Evolutionary conservation across 1,140 invertebrate genomes (phyloP).

Genomic region (Achroia grisella): DNA sequence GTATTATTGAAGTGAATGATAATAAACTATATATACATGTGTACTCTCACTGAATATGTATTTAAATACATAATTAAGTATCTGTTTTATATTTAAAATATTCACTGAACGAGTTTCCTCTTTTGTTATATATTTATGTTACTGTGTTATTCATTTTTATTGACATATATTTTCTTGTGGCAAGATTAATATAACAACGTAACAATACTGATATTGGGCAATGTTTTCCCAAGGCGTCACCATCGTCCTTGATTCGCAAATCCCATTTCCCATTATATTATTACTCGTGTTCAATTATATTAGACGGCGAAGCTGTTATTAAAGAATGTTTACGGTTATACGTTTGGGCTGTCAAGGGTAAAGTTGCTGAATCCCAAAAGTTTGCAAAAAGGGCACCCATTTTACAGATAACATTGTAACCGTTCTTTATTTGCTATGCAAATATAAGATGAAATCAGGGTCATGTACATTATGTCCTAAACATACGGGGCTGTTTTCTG

Average conservation of each 20-base stretch:
- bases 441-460: slow-evolving; percentile 9
- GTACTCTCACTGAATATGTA: too few relatives aligned
- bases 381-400: slow-evolving; percentile 22
- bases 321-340: slow-evolving; percentile 18
- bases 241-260: not conserved
- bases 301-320: slow-evolving; percentile 13
- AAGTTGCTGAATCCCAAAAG: slow-evolving; percentile 15
- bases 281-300: slow-evolving; percentile 20
- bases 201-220: too few relatives aligned
- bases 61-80: too few relatives aligned
- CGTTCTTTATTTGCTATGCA: slow-evolving; percentile 25
- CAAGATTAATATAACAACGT: too few relatives aligned
- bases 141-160: too few relatives aligned
- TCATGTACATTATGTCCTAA: not conserved
- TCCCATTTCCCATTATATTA: not conserved
- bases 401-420: slow-evolving; percentile 7
- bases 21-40: too few relatives aligned
- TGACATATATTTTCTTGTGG: too few relatives aligned
- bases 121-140: too few relatives aligned
- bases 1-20: too few relatives aligned
- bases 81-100: too few relatives aligned
- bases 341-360: slow-evolving; percentile 23
- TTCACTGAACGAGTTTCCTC: too few relatives aligned
- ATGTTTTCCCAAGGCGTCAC: not conserved
- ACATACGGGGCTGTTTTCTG: not conserved